Conservation (phyloP, 2,888 invertebrate genomes). For the Capitulum mitella region DNA sequence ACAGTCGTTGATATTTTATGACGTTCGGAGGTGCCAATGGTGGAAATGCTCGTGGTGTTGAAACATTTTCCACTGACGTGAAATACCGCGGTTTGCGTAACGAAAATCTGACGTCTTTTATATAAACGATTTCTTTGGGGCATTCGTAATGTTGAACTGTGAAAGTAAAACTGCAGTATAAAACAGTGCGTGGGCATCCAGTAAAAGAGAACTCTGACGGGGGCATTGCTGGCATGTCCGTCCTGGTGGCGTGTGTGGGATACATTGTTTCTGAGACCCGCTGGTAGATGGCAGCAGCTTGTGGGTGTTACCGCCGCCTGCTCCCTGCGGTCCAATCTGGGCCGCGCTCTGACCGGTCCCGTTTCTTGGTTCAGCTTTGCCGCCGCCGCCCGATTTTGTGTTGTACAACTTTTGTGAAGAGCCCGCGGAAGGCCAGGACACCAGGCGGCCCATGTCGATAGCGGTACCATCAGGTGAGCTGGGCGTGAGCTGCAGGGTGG, state of each 20-base stretch:
- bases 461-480: neutral
- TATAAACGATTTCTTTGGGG: no score
- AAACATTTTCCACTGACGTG: no score
- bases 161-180: no score
- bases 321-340: neutral
- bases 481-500: neutral
- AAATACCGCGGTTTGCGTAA: no score
- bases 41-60: no score
- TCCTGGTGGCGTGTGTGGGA: neutral
- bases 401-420: constrained; percentile 16
- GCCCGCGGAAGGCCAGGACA: neutral
- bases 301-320: neutral
- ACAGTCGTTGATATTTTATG: no score
- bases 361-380: neutral
- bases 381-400: constrained; percentile 19
- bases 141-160: no score
- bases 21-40: no score
- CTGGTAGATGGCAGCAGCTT: neutral
- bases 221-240: neutral
- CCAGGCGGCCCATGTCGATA: neutral
- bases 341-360: neutral
- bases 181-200: no score
- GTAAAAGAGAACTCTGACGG: no score
- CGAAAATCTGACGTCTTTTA: no score
- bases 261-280: neutral